These are phyloP conservation scores for Heliconius hermathena DNA, from an alignment of 1,140 invertebrate species.

Conservation along the genomic window DNA sequence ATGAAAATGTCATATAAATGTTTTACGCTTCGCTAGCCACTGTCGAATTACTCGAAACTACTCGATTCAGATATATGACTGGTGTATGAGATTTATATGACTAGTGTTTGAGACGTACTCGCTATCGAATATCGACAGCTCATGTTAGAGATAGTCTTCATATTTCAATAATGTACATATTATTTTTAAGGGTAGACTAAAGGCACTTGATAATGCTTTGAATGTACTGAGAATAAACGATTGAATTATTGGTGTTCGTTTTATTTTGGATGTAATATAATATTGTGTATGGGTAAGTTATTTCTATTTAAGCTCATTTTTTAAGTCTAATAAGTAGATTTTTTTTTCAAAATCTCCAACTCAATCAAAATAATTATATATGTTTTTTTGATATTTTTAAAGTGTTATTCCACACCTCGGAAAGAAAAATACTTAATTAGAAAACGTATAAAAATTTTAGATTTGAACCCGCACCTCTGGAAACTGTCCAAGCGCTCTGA, in stretches of 20 bases:
- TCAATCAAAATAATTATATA: no score
- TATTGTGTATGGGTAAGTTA: neutral
- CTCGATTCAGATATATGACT: neutral
- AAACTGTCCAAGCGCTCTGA: no score
- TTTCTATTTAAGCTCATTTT: neutral
- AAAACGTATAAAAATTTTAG: no score
- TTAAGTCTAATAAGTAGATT: no score
- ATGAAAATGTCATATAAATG: conserved; percentile 10
- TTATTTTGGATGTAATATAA: conserved; percentile 40
- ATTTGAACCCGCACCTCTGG: no score
- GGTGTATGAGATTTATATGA: neutral
- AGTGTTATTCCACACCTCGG: no score
- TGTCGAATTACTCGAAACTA: neutral
- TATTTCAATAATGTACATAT: conserved; percentile 52
- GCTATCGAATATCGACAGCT: conserved; percentile 13
- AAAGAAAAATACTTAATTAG: no score
- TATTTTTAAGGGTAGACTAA: conserved; percentile 62
- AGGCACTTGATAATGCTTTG: conserved; percentile 71
- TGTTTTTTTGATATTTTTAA: no score
- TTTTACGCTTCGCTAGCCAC: neutral
- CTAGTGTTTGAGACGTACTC: neutral
- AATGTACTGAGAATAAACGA: conserved; percentile 76
- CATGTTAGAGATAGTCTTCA: conserved; percentile 14
- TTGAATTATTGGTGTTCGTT: conserved; percentile 55
- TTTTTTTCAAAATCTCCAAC: no score